Conservation (phyloP, 2,888 invertebrate genomes). For the Lymantria dispar region DNA sequence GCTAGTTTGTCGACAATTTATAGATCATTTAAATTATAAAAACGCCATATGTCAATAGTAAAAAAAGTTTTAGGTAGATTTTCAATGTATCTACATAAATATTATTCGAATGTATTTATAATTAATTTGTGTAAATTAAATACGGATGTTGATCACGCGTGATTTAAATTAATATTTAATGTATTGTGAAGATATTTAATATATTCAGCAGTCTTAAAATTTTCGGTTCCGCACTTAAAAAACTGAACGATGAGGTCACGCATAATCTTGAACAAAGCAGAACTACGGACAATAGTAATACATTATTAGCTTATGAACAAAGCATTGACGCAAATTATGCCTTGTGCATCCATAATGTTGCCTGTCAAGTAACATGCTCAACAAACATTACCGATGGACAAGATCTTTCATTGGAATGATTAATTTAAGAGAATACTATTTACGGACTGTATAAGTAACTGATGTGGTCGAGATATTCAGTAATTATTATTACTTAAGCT, state of each 20-base stretch:
- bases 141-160: neutral
- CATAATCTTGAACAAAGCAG: constrained; percentile 17
- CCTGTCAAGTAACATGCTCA: neutral
- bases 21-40: constrained; percentile 16
- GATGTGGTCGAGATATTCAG: too few relatives aligned
- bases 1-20: constrained; percentile 31
- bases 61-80: too few relatives aligned
- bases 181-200: neutral
- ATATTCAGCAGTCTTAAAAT: constrained; percentile 1
- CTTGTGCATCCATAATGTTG: neutral
- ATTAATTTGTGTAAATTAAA: too few relatives aligned
- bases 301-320: constrained; percentile 26
- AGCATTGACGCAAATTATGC: constrained; percentile 4
- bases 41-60: too few relatives aligned
- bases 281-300: constrained; percentile 10
- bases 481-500: too few relatives aligned
- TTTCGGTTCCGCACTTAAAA: constrained; percentile 4
- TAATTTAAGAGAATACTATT: neutral
- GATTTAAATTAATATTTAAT: neutral
- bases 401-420: neutral
- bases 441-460: neutral
- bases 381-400: neutral
- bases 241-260: constrained; percentile 2
- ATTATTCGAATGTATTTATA: constrained; percentile 3
- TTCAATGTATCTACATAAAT: too few relatives aligned